These are phyloP conservation scores for Zoanthus sociatus DNA, from an alignment of 92 coral and sea anemone genomes.

Conservation along the genomic window DNA sequence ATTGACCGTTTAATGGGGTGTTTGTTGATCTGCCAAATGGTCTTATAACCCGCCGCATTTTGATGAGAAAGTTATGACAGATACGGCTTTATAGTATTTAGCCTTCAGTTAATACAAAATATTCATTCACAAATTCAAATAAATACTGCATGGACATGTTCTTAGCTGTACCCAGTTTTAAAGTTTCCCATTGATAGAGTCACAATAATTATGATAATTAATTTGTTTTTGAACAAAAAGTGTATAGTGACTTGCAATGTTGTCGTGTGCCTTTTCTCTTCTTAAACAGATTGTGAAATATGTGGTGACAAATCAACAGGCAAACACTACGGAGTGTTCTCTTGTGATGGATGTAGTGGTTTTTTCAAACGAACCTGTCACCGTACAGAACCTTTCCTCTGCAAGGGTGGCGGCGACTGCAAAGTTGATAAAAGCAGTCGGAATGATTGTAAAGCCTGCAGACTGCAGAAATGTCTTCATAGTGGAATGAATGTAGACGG, in stretches of 20 bases:
- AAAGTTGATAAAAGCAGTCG: slow-evolving; percentile 92
- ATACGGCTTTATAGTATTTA: no score
- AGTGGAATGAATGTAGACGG: slow-evolving; percentile 96
- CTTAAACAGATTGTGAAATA: slow-evolving; percentile 81
- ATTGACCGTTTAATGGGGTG: not conserved
- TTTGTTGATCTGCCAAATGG: not conserved
- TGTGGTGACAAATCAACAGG: slow-evolving; percentile 97
- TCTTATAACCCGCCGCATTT: not conserved
- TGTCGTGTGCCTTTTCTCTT: not conserved
- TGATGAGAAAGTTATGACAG: no score
- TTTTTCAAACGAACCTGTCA: slow-evolving; percentile 96
- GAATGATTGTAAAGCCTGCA: slow-evolving; percentile 94
- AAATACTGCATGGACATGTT: no score
- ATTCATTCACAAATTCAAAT: no score
- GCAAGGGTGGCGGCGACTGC: slow-evolving; percentile 82
- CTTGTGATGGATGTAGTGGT: slow-evolving; percentile 99
- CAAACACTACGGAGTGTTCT: slow-evolving; percentile 94
- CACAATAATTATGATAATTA: no score
- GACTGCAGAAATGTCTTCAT: slow-evolving; percentile 86
- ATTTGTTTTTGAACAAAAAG: no score
- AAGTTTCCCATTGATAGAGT: no score
- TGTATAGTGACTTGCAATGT: not conserved
- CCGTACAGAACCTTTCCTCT: slow-evolving; percentile 91
- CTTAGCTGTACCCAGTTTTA: no score
- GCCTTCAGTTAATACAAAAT: no score